These are phyloP conservation scores for Catostomus latipinnis DNA, from an alignment of 2,797 vertebrate genomes.

Conservation along the genomic window DNA sequence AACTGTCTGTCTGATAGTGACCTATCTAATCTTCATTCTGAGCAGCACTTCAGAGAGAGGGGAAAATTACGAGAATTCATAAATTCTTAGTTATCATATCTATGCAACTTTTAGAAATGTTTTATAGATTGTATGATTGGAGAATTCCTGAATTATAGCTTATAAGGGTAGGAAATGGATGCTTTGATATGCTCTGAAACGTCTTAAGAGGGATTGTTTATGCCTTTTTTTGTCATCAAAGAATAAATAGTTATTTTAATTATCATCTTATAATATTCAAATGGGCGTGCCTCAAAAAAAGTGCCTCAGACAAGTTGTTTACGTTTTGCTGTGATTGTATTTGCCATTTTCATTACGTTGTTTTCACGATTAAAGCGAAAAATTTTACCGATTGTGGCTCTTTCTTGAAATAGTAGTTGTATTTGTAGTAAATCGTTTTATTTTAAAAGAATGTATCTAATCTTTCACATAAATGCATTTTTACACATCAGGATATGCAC, in stretches of 20 bases:
- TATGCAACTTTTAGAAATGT: conserved; percentile 15
- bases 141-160: neutral
- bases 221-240: neutral
- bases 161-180: neutral
- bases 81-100: neutral
- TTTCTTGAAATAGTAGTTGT: neutral
- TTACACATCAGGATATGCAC: conserved; percentile 45
- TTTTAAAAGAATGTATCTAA: conserved; percentile 31
- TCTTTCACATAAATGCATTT: conserved; percentile 42
- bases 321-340: conserved; percentile 23
- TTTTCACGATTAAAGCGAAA: conserved; percentile 37
- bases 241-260: too few species aligned
- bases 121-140: neutral
- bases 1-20: neutral
- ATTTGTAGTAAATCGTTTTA: conserved; percentile 5
- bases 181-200: neutral
- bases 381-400: conserved; percentile 12
- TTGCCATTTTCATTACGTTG: neutral
- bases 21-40: neutral
- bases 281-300: conserved; percentile 7
- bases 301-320: conserved; percentile 29
- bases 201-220: conserved; percentile 21
- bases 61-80: neutral
- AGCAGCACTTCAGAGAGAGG: conserved; percentile 1
- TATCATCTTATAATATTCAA: neutral